These are phyloP conservation scores for Pseudomyrmex flavicornis DNA, from an alignment of 1,140 invertebrate genomes.

Conservation along the genomic window DNA sequence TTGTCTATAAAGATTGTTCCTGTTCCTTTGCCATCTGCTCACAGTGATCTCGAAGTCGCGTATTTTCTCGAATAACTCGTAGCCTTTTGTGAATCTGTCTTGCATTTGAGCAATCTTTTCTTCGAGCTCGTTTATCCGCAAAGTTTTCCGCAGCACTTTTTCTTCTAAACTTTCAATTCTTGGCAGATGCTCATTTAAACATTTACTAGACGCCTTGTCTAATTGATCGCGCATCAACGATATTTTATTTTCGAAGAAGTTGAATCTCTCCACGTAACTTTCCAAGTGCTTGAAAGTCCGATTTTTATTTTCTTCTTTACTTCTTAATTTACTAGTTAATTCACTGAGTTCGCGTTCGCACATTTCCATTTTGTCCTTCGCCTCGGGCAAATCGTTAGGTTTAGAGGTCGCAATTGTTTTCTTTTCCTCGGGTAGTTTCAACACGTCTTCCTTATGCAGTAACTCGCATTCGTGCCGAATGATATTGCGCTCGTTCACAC, in stretches of 20 bases:
- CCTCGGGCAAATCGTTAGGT: slow-evolving; percentile 29
- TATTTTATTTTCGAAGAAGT: slow-evolving; percentile 69
- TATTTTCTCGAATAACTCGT: slow-evolving; percentile 70
- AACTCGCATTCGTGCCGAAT: slow-evolving; percentile 64
- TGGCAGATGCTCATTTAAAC: slow-evolving; percentile 65
- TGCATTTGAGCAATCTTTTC: slow-evolving; percentile 62
- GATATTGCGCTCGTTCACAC: slow-evolving; percentile 35
- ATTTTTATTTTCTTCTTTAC: slow-evolving; percentile 67
- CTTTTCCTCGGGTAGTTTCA: slow-evolving; percentile 50
- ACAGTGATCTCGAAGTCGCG: slow-evolving; percentile 68
- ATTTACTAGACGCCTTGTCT: slow-evolving; percentile 64
- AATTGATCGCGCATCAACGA: slow-evolving; percentile 63
- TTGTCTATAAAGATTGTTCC: slow-evolving; percentile 54
- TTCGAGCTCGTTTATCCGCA: slow-evolving; percentile 60
- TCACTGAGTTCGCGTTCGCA: slow-evolving; percentile 69
- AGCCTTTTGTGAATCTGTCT: slow-evolving; percentile 57
- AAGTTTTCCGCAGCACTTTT: slow-evolving; percentile 67
- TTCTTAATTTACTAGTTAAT: slow-evolving; percentile 68
- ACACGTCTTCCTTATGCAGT: slow-evolving; percentile 57
- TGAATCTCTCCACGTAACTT: slow-evolving; percentile 70
- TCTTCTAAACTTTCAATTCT: slow-evolving; percentile 73
- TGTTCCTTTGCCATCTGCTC: slow-evolving; percentile 64
- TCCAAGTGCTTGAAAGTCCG: slow-evolving; percentile 62
- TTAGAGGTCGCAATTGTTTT: slow-evolving; percentile 63
- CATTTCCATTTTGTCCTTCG: slow-evolving; percentile 51